Percentiles rank a stretch among this genome's conserved stretches.
Conservation (phyloP, 2,113 vertebrate species). For the Drymodes brunneopygia region DNA sequence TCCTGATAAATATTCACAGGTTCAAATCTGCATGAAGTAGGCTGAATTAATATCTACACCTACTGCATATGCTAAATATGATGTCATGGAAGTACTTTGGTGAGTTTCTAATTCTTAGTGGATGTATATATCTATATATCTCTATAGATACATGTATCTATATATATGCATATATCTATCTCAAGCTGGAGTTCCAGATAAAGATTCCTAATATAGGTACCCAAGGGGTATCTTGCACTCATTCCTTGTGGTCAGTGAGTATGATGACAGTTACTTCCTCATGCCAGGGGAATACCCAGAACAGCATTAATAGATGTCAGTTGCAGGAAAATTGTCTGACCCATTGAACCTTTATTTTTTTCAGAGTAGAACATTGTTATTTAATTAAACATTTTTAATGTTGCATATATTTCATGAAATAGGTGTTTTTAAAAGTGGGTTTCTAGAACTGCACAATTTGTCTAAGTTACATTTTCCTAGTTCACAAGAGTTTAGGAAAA, state of each 20-base stretch:
- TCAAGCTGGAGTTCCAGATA: background rate
- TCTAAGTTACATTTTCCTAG: background rate
- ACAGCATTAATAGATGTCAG: background rate
- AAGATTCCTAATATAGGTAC: background rate
- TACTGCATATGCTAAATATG: background rate
- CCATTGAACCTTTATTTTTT: background rate
- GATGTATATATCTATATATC: background rate
- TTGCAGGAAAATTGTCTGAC: background rate
- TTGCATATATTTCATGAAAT: background rate
- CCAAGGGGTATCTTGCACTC: background rate
- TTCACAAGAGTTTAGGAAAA: background rate
- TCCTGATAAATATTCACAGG: background rate
- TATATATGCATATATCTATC: background rate
- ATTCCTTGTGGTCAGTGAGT: background rate
- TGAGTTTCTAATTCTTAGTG: background rate
- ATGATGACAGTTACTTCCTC: slow-evolving; percentile 22
- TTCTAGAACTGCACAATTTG: background rate
- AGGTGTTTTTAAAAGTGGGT: background rate
- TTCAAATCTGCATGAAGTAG: background rate
- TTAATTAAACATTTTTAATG: background rate
- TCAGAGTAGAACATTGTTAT: background rate
- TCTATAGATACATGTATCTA: accelerated
- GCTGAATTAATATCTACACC: background rate
- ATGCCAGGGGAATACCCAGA: background rate
- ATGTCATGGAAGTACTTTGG: background rate